Evolutionary conservation across 2,113 vertebrate species (phyloP), one percentile per base, ranked within the genome.

Genomic region (Cololabis saira): DNA sequence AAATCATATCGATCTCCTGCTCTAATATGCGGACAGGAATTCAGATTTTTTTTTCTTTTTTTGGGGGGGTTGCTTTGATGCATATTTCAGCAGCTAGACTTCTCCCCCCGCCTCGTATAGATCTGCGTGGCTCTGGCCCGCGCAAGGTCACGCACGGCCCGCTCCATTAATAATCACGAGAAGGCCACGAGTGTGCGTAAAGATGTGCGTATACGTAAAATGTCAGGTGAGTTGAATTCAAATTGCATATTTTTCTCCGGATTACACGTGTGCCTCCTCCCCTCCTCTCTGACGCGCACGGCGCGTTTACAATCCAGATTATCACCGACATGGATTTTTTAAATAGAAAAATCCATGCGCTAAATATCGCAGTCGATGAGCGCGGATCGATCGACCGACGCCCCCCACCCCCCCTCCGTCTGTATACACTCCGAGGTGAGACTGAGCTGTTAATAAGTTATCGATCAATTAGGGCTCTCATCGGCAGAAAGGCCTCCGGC

Each of bases 341-440:
- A 92, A 93, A 92, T 92, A 91, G 91, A 91, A 92, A 93, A 92
- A 91, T 94, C 93, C 70, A 93, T 94, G 89, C 86, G 76, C 90
- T 94, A 93, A 94, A 92, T 91, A 94, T 91, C 85, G 82, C 88
- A 87, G 90, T 94, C 91, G 89, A 94, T 92, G 90, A 75, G 63
- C 79, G 80, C 83, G 88, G 87, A 92, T 91, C 90, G 83, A 90
- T 63, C 74, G 18, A 13, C 15, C 22, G 24, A 60, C 49, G 40
- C 61, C 66, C 61, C 48, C 61, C 42, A 56, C 13, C 41, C 27
- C 44, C 16, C 50, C 17, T 62, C 47, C 56, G 22, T 12, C 27
- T 54, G 62, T 19, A 52, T 66, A 61, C 85, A 80, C 80, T 84
- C 64, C 13, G 66, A 72, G 67, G 66, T 57, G 76, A 68, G 77